Evolutionary conservation across 2,888 invertebrate genomes (phyloP).

Genomic region (Zele albiditarsus): DNA sequence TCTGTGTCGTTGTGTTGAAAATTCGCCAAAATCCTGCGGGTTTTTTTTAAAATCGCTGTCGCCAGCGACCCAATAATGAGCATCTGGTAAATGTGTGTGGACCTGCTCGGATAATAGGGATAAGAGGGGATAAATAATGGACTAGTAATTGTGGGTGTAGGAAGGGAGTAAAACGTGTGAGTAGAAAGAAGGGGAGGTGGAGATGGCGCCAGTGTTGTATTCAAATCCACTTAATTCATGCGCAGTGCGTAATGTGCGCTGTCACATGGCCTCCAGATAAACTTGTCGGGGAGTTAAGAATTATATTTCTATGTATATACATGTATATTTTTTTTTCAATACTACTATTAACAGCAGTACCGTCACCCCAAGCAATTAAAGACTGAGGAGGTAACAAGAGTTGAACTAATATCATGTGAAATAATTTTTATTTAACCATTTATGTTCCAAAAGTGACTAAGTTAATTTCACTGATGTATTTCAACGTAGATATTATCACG

Average conservation of each 20-base stretch:
- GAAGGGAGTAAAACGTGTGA: not conserved
- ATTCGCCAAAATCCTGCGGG: not conserved
- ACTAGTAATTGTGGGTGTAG: not conserved
- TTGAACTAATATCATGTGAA: not conserved
- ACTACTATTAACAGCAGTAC: not conserved
- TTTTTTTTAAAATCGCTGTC: not conserved
- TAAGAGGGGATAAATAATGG: not conserved
- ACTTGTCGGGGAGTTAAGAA: not conserved
- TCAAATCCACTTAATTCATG: constrained; percentile 39
- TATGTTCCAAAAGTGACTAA: not conserved
- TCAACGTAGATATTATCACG: too few species aligned
- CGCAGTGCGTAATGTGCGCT: constrained; percentile 43
- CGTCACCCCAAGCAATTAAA: not conserved
- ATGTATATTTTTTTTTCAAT: too few species aligned
- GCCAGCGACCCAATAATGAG: not conserved
- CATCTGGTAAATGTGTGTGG: constrained; percentile 9
- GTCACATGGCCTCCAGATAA: constrained; percentile 45
- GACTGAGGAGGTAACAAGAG: not conserved
- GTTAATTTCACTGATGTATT: too few species aligned
- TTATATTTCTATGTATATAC: not conserved
- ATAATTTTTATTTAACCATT: not conserved
- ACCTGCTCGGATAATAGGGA: not conserved
- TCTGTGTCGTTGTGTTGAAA: too few species aligned
- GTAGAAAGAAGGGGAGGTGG: not conserved
- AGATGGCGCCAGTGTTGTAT: constrained; percentile 47